Base-by-base conservation (phyloP, 2,888 invertebrate species). In the Sarcophaga carnaria region DNA sequence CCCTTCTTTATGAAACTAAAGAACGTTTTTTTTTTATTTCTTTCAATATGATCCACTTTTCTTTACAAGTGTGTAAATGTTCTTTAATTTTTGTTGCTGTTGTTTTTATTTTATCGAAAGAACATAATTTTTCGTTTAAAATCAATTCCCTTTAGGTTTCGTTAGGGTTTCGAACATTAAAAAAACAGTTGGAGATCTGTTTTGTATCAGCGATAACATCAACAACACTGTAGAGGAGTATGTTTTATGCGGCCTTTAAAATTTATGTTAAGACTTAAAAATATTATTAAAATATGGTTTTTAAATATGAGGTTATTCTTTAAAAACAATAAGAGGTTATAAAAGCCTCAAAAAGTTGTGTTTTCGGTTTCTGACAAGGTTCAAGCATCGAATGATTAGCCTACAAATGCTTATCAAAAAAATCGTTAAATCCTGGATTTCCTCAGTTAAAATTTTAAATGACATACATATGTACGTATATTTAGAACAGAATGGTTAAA, bases 141-240 rank as follows among this genome's bases (percentile, higher is more conserved):
- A 54, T 54, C 54, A 54, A 79, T 67, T 72, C 84, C 84, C 84
- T 54, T 37, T 76, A 72, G 76, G 82, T 81, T 78, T 74, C 71
- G 25, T 20, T 82, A 59, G 17, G 49, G 54, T 70, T 49, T 80
- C 67, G 47, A 25, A 59, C 66, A 71, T 77, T 59, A 54, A 59
- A 22, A 22, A 71, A 70, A 80, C 70, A 69, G 63, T 76, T 83
- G 76, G 71, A 80, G 71, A 62, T 59, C 27, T 59, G 63, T 66
- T 59, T 47, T 59, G 63, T 66, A 63, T 22, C 3, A 62, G 17
- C 37, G 67, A 83, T 72, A 66, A 59, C 20, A 66, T 71, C 70
- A 84, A 64, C 59, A 84, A 64, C 20, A 66, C 49, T 11, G 27
- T 37, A 20, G 12, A 63, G 59, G 12, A 22, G 17, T 75, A 25